Evolutionary conservation across 1,140 invertebrate species (phyloP).

Genomic region (Cydia amplana): DNA sequence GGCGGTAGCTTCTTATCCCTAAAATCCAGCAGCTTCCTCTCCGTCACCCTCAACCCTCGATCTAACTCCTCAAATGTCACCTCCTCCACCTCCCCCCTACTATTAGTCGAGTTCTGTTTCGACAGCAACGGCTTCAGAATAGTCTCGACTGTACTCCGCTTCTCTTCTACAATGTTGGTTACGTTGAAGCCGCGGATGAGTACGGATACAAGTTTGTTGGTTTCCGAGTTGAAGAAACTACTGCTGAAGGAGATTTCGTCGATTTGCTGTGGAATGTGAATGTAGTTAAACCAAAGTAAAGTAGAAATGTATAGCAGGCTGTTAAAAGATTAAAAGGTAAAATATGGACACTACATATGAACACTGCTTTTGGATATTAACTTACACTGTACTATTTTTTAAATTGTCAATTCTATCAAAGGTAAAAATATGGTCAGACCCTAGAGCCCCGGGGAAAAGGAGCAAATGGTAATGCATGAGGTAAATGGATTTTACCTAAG

Average conservation of each 20-base stretch:
- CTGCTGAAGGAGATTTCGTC: conserved; percentile 92
- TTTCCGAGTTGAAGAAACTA: conserved; percentile 93
- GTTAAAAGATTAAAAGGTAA: too few species aligned
- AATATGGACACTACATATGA: too few species aligned
- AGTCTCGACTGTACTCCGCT: conserved; percentile 62
- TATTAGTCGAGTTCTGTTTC: conserved; percentile 69
- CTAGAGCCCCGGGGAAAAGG: too few species aligned
- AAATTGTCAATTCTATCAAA: too few species aligned
- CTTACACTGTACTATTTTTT: too few species aligned
- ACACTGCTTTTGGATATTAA: too few species aligned
- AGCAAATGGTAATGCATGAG: too few species aligned
- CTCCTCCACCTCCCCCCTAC: conserved; percentile 50
- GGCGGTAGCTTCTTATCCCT: conserved; percentile 87
- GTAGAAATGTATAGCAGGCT: too few species aligned
- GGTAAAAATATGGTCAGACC: too few species aligned
- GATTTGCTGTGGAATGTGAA: conserved; percentile 83
- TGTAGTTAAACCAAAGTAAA: not conserved
- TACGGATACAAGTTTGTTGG: conserved; percentile 92
- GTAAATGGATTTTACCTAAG: too few species aligned
- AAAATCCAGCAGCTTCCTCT: conserved; percentile 82
- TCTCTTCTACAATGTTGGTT: conserved; percentile 86
- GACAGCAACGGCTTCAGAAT: conserved; percentile 72
- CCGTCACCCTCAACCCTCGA: conserved; percentile 50
- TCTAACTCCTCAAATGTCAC: conserved; percentile 46
- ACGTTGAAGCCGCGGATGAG: conserved; percentile 91